These are phyloP conservation scores for Protonibea diacanthus DNA, from an alignment of 2,797 vertebrate genomes.

Conservation along the genomic window DNA sequence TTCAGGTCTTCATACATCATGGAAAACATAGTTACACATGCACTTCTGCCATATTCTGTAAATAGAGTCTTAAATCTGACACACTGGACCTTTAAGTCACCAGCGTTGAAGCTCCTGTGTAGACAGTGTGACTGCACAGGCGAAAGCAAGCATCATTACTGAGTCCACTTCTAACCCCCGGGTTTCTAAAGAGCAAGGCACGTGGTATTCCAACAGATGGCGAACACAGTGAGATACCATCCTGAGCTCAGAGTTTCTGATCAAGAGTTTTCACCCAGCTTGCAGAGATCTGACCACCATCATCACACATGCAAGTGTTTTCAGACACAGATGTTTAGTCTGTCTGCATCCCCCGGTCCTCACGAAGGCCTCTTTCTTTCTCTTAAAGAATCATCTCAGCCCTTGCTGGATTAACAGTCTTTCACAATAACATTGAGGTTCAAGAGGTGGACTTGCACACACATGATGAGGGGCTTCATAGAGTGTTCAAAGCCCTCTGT, in stretches of 20 bases:
- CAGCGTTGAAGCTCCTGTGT: neutral
- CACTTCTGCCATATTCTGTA: too few species aligned
- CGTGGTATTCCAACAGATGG: neutral
- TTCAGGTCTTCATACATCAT: too few species aligned
- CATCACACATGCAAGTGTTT: constrained; percentile 8
- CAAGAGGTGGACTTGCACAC: constrained; percentile 4
- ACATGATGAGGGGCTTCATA: constrained; percentile 1
- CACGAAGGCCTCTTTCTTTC: constrained; percentile 10
- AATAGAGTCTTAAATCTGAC: too few species aligned
- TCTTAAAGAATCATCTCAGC: neutral
- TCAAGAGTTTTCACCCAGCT: neutral
- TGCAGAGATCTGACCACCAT: constrained; percentile 10
- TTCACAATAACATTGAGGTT: constrained; percentile 21
- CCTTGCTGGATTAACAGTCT: neutral
- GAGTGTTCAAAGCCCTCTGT: constrained; percentile 35
- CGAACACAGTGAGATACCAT: neutral
- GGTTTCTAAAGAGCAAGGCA: neutral
- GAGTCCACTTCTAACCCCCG: neutral
- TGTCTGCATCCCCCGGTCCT: neutral
- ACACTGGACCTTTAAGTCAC: neutral
- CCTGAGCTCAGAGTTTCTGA: neutral
- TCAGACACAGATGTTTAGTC: constrained; percentile 14
- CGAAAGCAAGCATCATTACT: neutral
- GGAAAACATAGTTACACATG: too few species aligned
- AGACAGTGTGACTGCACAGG: neutral